phyloP scores from a whole-genome alignment of 2,113 vertebrate species.

The Myrmecophaga tridactyla region DNA sequence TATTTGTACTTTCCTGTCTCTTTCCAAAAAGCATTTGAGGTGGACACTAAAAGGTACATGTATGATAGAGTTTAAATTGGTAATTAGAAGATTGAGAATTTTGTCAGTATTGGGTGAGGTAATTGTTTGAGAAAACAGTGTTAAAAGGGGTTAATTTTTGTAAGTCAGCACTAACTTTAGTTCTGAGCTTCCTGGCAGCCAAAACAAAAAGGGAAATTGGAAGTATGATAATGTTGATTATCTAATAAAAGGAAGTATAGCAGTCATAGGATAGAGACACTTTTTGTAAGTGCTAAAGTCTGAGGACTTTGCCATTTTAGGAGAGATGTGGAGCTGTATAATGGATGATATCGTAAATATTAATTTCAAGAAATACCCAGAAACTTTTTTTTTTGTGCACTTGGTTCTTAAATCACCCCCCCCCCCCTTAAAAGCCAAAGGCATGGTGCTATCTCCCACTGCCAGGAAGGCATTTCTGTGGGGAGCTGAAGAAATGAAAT shows the following conservation, averaged over 20 bases:
- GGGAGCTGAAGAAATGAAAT: background rate
- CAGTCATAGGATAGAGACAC: background rate
- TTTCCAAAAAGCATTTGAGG: background rate
- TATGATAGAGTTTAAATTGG: background rate
- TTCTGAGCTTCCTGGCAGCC: conserved; percentile 19
- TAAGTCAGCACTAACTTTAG: background rate
- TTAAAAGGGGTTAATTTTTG: background rate
- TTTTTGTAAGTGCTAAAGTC: background rate
- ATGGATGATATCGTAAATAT: background rate
- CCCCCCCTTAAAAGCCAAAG: background rate
- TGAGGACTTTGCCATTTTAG: background rate
- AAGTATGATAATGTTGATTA: background rate
- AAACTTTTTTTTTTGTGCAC: conserved; percentile 3
- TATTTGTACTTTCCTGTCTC: conserved; percentile 32
- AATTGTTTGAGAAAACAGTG: background rate
- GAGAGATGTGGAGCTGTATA: background rate
- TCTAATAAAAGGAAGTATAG: background rate
- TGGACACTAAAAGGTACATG: background rate
- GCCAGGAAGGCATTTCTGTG: background rate
- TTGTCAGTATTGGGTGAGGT: background rate
- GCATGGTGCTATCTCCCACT: background rate
- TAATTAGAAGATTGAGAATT: background rate
- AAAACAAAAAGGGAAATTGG: conserved; percentile 7
- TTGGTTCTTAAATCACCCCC: background rate
- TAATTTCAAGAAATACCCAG: background rate